Conservation (phyloP, 2,113 vertebrate species). For the Gila orcuttii region DNA sequence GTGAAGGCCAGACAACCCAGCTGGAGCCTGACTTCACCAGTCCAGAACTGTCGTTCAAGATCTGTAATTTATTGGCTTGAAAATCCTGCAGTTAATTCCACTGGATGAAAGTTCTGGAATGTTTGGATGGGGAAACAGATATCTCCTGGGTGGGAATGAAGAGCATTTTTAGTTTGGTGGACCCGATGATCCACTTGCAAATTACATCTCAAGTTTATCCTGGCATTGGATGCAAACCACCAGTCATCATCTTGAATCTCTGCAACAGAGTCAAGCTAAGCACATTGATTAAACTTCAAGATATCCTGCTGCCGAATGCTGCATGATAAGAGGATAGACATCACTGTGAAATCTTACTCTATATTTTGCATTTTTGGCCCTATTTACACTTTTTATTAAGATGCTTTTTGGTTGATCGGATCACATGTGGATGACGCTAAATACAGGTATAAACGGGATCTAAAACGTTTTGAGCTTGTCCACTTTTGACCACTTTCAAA, state of each 20-base stretch:
- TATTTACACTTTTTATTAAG: too few relatives aligned
- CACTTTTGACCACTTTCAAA: too few relatives aligned
- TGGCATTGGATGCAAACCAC: conserved; percentile 3
- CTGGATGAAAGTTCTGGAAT: background rate
- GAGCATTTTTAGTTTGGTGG: conserved; percentile 2
- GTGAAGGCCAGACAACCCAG: conserved; percentile 36
- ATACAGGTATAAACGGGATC: too few relatives aligned
- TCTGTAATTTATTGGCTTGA: conserved; percentile 24
- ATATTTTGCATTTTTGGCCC: background rate
- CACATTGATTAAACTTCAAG: conserved; percentile 7
- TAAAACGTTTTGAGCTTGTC: too few relatives aligned
- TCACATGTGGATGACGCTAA: too few relatives aligned
- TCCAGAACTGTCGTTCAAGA: conserved; percentile 8
- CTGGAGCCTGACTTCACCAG: conserved; percentile 36
- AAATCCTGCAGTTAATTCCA: conserved; percentile 17
- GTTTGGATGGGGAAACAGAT: background rate
- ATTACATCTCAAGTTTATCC: background rate
- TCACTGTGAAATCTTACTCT: background rate
- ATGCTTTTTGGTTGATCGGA: too few relatives aligned
- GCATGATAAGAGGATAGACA: background rate
- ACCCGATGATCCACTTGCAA: conserved; percentile 1
- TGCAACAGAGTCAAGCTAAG: background rate
- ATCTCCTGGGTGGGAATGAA: conserved; percentile 28
- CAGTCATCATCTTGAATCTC: background rate
- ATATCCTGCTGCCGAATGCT: background rate